Percentiles rank a stretch among this genome's conserved stretches.
Conservation (phyloP, 2,797 vertebrate species). For the Hozukius guyotensis region DNA sequence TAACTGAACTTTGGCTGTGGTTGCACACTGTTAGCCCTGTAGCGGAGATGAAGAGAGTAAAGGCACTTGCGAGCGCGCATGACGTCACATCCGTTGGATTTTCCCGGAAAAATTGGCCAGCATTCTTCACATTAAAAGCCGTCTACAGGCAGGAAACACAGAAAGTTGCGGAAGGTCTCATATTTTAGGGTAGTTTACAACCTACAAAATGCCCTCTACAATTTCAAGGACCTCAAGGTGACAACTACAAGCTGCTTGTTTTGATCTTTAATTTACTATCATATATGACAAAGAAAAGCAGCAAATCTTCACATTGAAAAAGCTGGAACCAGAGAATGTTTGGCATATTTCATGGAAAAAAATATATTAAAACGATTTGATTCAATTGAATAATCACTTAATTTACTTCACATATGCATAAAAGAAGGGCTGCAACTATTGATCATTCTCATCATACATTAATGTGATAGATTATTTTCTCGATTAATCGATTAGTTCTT, state of each 20-base stretch:
- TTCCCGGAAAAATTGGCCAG: rapidly evolving
- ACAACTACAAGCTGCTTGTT: not conserved
- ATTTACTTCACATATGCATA: not conserved
- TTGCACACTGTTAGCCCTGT: no score
- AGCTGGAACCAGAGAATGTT: not conserved
- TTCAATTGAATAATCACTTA: not conserved
- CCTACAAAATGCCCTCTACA: not conserved
- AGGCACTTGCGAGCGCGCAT: no score
- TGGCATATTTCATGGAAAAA: not conserved
- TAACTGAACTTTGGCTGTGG: no score
- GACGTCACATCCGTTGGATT: no score
- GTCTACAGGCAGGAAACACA: no score
- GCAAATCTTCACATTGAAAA: not conserved
- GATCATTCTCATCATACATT: no score
- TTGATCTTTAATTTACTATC: not conserved
- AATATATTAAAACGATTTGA: not conserved
- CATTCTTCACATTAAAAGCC: no score
- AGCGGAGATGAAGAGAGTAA: no score
- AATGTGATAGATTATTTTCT: no score
- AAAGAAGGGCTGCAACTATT: not conserved
- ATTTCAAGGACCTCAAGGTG: not conserved
- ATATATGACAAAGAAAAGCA: not conserved
- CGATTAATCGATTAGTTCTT: no score
- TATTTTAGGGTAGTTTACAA: no score
- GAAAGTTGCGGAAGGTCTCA: no score